A percentile compares a stretch with the other conserved stretches of the same genome.
Conservation (phyloP, 2,113 vertebrate genomes). For the Myrmecobius fasciatus region DNA sequence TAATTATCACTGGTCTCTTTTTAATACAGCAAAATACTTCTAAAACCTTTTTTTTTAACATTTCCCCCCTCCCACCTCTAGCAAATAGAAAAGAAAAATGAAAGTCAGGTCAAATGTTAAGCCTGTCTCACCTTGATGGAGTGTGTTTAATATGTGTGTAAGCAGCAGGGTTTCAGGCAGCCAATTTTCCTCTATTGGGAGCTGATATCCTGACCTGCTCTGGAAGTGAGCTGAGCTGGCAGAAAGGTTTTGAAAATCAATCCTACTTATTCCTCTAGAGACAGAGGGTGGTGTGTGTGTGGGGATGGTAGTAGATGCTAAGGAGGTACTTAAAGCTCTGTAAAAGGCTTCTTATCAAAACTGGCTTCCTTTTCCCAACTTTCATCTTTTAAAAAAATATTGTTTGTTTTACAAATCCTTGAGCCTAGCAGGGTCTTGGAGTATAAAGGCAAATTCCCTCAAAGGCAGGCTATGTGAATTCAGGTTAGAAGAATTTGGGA, state of each 20-base stretch:
- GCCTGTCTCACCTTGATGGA: neutral
- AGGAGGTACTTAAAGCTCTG: slow-evolving; percentile 75
- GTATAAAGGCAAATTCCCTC: slow-evolving; percentile 57
- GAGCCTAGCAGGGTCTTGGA: slow-evolving; percentile 81
- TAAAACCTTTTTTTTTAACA: neutral
- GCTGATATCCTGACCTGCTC: neutral
- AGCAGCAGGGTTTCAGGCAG: neutral
- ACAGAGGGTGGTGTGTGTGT: slow-evolving; percentile 64
- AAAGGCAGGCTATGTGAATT: slow-evolving; percentile 67
- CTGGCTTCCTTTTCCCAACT: slow-evolving; percentile 84
- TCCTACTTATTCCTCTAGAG: neutral
- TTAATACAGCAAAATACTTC: neutral
- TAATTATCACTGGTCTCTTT: neutral
- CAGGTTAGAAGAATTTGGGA: neutral
- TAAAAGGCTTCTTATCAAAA: slow-evolving; percentile 83
- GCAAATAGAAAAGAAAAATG: slow-evolving; percentile 10
- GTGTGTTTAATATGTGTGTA: neutral
- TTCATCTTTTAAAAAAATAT: slow-evolving; percentile 84
- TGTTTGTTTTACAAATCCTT: slow-evolving; percentile 86
- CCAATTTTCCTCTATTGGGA: neutral
- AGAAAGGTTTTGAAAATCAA: neutral
- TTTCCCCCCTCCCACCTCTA: neutral
- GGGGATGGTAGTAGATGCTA: neutral
- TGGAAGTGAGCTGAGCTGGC: neutral
- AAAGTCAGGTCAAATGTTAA: neutral